Percentiles rank a stretch among this genome's conserved stretches.
phyloP scores from a whole-genome alignment of 2,797 vertebrate species.

The Gouania willdenowi region DNA sequence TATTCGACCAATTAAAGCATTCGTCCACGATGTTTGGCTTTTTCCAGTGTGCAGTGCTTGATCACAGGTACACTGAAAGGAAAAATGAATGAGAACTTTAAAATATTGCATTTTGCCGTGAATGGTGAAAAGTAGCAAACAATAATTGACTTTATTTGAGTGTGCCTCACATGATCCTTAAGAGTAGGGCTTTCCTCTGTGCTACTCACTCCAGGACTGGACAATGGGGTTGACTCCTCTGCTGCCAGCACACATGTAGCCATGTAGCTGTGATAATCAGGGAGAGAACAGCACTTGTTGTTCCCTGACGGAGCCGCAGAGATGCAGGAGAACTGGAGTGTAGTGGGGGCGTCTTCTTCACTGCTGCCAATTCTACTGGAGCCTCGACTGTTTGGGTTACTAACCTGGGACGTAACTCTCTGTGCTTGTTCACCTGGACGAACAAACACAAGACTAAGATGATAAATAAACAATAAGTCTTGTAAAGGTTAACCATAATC shows the following conservation, averaged over 20 bases:
- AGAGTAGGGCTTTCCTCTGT: slow-evolving; percentile 67
- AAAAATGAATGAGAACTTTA: too few relatives aligned
- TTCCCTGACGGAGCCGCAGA: slow-evolving; percentile 19
- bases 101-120: too few relatives aligned
- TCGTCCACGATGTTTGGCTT: slow-evolving; percentile 71
- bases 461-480: too few relatives aligned
- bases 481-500: too few relatives aligned
- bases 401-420: slow-evolving; percentile 2
- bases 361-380: slow-evolving; percentile 68
- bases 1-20: slow-evolving; percentile 81
- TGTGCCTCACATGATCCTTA: slow-evolving; percentile 48
- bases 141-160: neutral
- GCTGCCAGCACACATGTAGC: slow-evolving; percentile 65
- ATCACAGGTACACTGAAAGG: slow-evolving; percentile 64
- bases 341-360: slow-evolving; percentile 62
- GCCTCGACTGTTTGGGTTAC: slow-evolving; percentile 32
- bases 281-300: slow-evolving; percentile 57
- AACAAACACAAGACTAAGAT: neutral
- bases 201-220: slow-evolving; percentile 66
- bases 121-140: too few relatives aligned
- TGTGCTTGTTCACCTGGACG: slow-evolving; percentile 45
- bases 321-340: slow-evolving; percentile 17
- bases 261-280: slow-evolving; percentile 84
- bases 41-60: slow-evolving; percentile 17
- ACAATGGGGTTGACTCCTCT: slow-evolving; percentile 40